A percentile compares a stretch with the other conserved stretches of the same genome.
Evolutionary conservation across 2,113 vertebrate genomes (phyloP).

Genomic region (Pluvialis apricaria): DNA sequence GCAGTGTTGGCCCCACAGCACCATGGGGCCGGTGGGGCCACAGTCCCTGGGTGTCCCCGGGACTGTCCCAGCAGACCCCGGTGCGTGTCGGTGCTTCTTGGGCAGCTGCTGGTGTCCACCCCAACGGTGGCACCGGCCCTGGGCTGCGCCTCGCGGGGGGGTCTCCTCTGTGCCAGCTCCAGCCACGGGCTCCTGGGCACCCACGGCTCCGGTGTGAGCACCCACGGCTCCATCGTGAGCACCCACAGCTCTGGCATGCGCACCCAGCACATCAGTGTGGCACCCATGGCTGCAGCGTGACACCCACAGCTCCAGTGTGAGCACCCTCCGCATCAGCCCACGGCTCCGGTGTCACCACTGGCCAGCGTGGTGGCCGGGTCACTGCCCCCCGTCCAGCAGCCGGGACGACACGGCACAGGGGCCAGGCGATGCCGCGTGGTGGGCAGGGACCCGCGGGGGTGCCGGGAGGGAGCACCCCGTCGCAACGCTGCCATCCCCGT

Average conservation of each 20-base stretch:
- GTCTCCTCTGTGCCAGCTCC: not conserved
- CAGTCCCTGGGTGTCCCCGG: not conserved
- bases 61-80: not conserved
- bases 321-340: no score
- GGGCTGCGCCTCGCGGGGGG: not conserved
- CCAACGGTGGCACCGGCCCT: not conserved
- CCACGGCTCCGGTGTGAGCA: no score
- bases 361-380: no score
- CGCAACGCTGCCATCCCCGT: not conserved
- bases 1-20: not conserved
- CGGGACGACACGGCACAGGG: rapidly evolving
- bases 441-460: not conserved
- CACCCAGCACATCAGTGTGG: not conserved
- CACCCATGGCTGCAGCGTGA: not conserved
- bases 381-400: not conserved
- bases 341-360: not conserved
- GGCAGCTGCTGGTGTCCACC: not conserved
- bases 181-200: not conserved
- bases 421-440: no score
- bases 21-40: no score
- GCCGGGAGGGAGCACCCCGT: not conserved
- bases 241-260: not conserved
- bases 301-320: no score
- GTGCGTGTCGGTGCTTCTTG: not conserved
- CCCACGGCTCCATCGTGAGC: no score